These are phyloP conservation scores for Heterocephalus glaber DNA, from an alignment of 2,113 vertebrate species.

Conservation along the genomic window DNA sequence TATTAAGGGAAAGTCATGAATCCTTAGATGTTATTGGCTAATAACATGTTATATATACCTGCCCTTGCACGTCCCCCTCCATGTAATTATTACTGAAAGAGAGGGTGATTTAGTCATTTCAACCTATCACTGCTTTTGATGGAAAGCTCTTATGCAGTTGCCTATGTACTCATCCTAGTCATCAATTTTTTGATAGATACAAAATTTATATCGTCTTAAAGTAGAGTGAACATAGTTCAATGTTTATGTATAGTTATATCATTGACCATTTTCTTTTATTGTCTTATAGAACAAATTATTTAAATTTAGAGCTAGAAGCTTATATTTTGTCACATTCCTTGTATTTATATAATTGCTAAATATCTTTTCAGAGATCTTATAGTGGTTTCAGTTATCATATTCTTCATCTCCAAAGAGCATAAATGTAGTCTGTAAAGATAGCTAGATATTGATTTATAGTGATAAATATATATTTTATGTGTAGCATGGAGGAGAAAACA, in stretches of 20 bases:
- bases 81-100: conserved; percentile 24
- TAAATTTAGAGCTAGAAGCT: conserved; percentile 14
- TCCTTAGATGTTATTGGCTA: conserved; percentile 50
- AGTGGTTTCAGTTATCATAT: background rate
- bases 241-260: background rate
- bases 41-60: background rate
- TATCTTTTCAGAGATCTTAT: background rate
- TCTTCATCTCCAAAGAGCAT: background rate
- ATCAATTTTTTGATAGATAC: background rate
- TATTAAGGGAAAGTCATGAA: conserved; percentile 72
- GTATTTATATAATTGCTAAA: background rate
- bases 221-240: accelerated
- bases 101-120: background rate
- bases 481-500: conserved; percentile 65
- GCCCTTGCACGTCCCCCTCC: conserved; percentile 38
- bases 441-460: conserved; percentile 77
- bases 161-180: background rate
- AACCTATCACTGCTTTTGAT: background rate
- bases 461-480: conserved; percentile 76
- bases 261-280: background rate
- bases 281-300: conserved; percentile 25
- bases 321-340: background rate
- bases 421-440: background rate
- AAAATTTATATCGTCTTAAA: background rate
- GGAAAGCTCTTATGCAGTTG: conserved; percentile 10